Evolutionary conservation across 1,140 invertebrate genomes (phyloP).

Genomic region (Drosophila grimshawi): DNA sequence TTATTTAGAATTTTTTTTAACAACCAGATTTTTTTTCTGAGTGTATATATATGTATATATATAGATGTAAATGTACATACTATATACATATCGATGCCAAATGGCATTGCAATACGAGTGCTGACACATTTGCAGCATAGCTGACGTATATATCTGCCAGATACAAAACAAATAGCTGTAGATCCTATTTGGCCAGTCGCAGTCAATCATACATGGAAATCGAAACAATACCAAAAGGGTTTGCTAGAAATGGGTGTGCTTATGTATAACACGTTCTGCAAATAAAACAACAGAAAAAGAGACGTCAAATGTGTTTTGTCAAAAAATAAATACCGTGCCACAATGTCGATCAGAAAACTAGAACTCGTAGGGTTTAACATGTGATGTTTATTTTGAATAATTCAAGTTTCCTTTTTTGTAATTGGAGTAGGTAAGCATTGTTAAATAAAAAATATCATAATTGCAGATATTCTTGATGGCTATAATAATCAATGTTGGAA

Average conservation of each 20-base stretch:
- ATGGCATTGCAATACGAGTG: slow-evolving; percentile 53
- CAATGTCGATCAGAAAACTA: not conserved
- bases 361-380: no score
- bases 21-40: not conserved
- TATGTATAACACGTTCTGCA: slow-evolving; percentile 68
- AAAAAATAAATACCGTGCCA: slow-evolving; percentile 11
- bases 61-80: slow-evolving; percentile 24
- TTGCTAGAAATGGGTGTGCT: slow-evolving; percentile 32
- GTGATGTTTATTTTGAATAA: no score
- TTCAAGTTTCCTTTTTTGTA: no score
- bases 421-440: no score
- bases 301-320: not conserved
- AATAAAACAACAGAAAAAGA: slow-evolving; percentile 50
- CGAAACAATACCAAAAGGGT: slow-evolving; percentile 7
- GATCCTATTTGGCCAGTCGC: slow-evolving; percentile 26
- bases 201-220: slow-evolving; percentile 58
- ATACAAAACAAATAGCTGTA: slow-evolving; percentile 60
- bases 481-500: no score
- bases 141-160: slow-evolving; percentile 62
- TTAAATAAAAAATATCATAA: no score
- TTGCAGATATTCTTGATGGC: no score
- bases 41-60: slow-evolving; percentile 22
- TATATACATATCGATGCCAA: slow-evolving; percentile 56
- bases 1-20: no score
- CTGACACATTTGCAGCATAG: slow-evolving; percentile 63